These are phyloP conservation scores for Corythucha ciliata DNA, from an alignment of 2,888 invertebrate species.

Conservation along the genomic window DNA sequence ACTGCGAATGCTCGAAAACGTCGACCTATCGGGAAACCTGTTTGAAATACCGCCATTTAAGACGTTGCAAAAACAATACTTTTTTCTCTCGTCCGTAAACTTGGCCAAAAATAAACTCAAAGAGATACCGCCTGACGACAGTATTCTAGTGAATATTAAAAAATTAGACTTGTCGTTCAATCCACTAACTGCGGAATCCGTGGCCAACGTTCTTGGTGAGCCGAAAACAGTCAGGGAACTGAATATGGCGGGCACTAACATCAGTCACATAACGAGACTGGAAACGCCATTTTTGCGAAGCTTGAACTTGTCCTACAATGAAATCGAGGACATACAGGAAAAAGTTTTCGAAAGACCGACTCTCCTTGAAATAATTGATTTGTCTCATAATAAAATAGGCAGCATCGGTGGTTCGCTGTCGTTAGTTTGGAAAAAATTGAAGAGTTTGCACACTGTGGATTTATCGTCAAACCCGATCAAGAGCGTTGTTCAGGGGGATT, in stretches of 20 bases:
- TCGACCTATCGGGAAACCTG: constrained; percentile 64
- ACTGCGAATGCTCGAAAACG: constrained; percentile 69
- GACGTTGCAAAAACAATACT: constrained; percentile 72
- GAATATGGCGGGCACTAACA: constrained; percentile 71
- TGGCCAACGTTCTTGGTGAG: constrained; percentile 68
- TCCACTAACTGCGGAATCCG: constrained; percentile 63
- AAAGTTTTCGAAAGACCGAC: constrained; percentile 69
- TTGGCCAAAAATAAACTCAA: constrained; percentile 66
- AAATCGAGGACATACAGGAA: constrained; percentile 55
- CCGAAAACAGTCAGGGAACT: constrained; percentile 77
- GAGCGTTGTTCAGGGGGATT: constrained; percentile 64
- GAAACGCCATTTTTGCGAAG: constrained; percentile 77
- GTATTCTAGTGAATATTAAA: constrained; percentile 79
- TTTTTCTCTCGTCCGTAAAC: constrained; percentile 68
- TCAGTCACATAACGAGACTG: constrained; percentile 54
- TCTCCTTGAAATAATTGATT: constrained; percentile 63
- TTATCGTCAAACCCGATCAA: constrained; percentile 76
- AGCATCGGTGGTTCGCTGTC: constrained; percentile 53
- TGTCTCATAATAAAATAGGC: constrained; percentile 60
- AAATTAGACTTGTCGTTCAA: constrained; percentile 76
- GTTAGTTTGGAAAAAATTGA: constrained; percentile 59
- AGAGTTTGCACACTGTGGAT: constrained; percentile 62
- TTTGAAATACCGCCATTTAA: constrained; percentile 72
- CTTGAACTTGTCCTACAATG: constrained; percentile 69
- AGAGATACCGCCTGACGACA: constrained; percentile 73